Base-by-base conservation (phyloP, 2,113 vertebrate species). In the Mionectes macconnelli region DNA sequence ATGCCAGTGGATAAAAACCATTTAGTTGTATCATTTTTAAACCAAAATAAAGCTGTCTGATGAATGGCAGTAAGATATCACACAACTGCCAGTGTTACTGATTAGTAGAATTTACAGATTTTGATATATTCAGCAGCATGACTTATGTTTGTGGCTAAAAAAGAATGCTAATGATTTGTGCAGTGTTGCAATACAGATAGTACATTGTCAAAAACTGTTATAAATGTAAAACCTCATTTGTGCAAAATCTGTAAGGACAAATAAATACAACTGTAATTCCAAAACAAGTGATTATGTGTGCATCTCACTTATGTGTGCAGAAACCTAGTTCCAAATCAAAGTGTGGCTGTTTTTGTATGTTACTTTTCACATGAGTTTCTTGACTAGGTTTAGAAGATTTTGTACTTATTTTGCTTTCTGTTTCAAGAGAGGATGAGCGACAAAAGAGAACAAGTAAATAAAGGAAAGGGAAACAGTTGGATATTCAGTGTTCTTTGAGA, bases 11-110 rank as follows among this genome's bases (percentile, higher is more conserved):
- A 69, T 57, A 86, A 83, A 64, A 83, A 13, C 27, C 44, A 8
- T 63, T 89, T 73, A 86, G 69, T 94, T 83, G 81, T 78, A 52
- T 81, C 4, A 37, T 78, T 93, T 96, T 94, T 35, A 95, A 95
- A 94, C 42, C 82, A 92, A 93, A 97, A 94, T 91, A 94, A 88
- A 98, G 87, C 91, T 97, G 91, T 96, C 91, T 96, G 80, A 93
- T 96, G 76, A 95, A 79, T 70, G 62, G 93, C 93, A 97, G 63
- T 92, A 95, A 35, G 28, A 74, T 94, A 93, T 82, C 85, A 81
- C 62, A 90, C 17, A 93, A 95, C 62, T 94, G 59, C 67, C 84
- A 89, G 57, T 84, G 78, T 49, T 95, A 39, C 80, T 97, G 96
- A 97, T 97, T 98, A 97, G 95, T 84, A 84, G 37, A 57, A 75